phyloP scores from a whole-genome alignment of 2,888 invertebrate species.

The Zeuzera pyrina region DNA sequence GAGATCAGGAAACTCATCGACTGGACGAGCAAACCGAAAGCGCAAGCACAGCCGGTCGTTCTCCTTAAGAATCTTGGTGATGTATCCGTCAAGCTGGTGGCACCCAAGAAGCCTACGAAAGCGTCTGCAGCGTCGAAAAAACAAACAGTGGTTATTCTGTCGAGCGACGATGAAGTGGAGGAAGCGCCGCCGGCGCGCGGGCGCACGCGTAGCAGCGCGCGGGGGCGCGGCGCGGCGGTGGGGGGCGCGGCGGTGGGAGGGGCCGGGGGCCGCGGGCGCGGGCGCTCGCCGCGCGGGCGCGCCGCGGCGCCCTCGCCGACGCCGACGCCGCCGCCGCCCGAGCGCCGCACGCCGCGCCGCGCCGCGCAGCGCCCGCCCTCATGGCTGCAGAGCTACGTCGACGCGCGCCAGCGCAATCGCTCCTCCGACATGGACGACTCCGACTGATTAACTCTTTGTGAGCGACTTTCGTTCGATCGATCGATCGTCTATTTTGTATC shows the following conservation, averaged over 20 bases:
- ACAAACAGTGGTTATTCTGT: slow-evolving; percentile 38
- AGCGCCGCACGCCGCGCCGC: slow-evolving; percentile 56
- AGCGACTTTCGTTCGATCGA: too few relatives aligned
- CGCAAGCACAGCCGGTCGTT: slow-evolving; percentile 2
- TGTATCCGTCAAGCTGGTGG: slow-evolving; percentile 13
- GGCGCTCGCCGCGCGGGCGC: slow-evolving; percentile 15
- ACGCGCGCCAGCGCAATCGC: slow-evolving; percentile 29
- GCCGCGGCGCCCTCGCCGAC: slow-evolving; percentile 15
- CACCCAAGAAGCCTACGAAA: slow-evolving; percentile 9
- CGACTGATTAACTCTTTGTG: slow-evolving; percentile 26
- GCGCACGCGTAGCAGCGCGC: slow-evolving; percentile 11
- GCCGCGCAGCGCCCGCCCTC: slow-evolving; percentile 44
- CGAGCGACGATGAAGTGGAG: slow-evolving; percentile 39
- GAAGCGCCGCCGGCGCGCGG: slow-evolving; percentile 12
- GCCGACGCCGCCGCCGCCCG: slow-evolving; percentile 15
- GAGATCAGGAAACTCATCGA: slow-evolving; percentile 35
- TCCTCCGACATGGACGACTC: slow-evolving; percentile 53
- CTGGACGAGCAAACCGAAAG: slow-evolving; percentile 24
- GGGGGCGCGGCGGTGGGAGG: slow-evolving; percentile 1
- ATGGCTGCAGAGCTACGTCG: slow-evolving; percentile 42
- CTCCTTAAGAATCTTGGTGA: not conserved
- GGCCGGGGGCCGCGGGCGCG: slow-evolving; percentile 18
- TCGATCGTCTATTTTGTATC: too few relatives aligned
- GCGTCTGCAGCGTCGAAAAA: slow-evolving; percentile 19
- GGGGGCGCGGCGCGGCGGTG: not conserved